Conservation (phyloP, 2,888 invertebrate species). For the Hipparchia sbordonii region DNA sequence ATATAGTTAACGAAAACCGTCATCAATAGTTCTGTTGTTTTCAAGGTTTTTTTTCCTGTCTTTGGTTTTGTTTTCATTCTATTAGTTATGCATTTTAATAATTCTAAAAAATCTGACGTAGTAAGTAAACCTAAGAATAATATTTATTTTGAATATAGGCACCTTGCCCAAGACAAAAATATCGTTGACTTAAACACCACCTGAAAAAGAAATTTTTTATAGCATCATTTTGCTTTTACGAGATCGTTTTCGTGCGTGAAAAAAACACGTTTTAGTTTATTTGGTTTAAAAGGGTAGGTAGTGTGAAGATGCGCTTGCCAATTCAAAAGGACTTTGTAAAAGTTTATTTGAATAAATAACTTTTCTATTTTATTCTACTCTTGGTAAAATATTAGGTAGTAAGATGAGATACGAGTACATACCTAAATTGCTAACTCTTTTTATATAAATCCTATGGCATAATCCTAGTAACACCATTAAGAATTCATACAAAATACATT, state of each 20-base stretch:
- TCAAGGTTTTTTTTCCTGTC: background rate
- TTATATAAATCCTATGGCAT: no score
- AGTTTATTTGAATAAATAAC: no score
- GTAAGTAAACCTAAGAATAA: background rate
- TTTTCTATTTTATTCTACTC: no score
- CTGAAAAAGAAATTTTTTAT: background rate
- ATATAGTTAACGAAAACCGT: no score
- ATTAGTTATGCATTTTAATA: background rate
- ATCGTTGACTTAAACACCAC: slow-evolving; percentile 16
- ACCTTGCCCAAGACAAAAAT: slow-evolving; percentile 14
- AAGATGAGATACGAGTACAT: no score
- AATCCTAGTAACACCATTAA: no score
- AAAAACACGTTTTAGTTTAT: background rate
- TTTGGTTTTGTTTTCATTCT: slow-evolving; percentile 7
- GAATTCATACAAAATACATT: no score
- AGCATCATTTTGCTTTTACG: slow-evolving; percentile 5
- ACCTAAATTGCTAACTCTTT: no score
- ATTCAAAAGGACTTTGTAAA: no score
- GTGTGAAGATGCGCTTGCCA: no score
- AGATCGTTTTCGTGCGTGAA: background rate
- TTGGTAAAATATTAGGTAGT: no score
- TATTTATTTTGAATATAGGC: slow-evolving; percentile 15
- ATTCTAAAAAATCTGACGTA: background rate
- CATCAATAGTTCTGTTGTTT: background rate
- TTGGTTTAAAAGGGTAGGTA: no score